Evolutionary conservation across 2,113 vertebrate genomes (phyloP).

Genomic region (Hippocampus barbouri): DNA sequence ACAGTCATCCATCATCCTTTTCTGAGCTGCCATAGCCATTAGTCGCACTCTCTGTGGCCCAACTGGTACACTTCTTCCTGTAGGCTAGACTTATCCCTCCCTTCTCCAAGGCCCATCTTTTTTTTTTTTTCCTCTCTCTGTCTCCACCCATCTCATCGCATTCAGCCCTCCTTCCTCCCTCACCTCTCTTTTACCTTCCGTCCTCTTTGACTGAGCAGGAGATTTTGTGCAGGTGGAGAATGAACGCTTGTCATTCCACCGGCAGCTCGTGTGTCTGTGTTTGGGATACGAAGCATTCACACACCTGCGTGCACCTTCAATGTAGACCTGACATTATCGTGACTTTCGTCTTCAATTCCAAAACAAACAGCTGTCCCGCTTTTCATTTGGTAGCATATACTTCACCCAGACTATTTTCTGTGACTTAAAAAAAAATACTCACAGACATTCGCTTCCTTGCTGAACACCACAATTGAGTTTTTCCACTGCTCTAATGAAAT

Average conservation of each 20-base stretch:
- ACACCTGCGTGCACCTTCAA: conserved; percentile 15
- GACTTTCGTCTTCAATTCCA: conserved; percentile 22
- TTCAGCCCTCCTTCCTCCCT: conserved; percentile 37
- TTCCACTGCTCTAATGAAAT: conserved; percentile 1
- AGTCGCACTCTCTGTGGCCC: conserved; percentile 55
- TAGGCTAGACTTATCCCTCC: conserved; percentile 51
- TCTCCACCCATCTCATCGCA: conserved; percentile 31
- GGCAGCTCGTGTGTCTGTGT: background rate
- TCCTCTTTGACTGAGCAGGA: conserved; percentile 1
- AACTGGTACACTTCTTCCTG: conserved; percentile 55
- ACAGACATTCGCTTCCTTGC: background rate
- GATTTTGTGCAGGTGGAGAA: background rate
- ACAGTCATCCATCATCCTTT: conserved; percentile 60
- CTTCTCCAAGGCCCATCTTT: conserved; percentile 25
- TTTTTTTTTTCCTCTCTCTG: conserved; percentile 8
- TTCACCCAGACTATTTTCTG: conserved; percentile 29
- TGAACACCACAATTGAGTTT: background rate
- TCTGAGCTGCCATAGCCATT: conserved; percentile 64
- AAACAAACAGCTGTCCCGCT: conserved; percentile 34
- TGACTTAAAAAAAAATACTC: background rate
- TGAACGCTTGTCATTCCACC: conserved; percentile 4
- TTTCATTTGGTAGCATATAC: conserved; percentile 24
- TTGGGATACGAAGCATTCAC: background rate
- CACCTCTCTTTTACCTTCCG: conserved; percentile 12
- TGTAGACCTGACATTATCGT: conserved; percentile 30